These are phyloP conservation scores for Chrysolina haemoptera DNA, from an alignment of 2,888 invertebrate species.

Conservation along the genomic window DNA sequence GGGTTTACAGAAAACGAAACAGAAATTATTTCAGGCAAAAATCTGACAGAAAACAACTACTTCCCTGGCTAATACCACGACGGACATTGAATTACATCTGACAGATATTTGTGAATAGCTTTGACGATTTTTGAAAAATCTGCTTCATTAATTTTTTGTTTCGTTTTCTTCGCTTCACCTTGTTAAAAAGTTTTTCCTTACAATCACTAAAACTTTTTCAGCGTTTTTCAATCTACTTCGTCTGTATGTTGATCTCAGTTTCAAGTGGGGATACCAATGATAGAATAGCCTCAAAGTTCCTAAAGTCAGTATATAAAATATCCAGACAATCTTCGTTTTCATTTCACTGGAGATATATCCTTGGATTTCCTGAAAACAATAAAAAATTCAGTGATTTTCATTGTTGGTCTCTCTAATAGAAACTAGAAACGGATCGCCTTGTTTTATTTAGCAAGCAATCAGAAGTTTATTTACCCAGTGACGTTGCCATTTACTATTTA, in stretches of 20 bases:
- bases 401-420: no score
- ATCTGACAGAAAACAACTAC: no score
- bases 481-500: no score
- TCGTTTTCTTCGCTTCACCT: background rate
- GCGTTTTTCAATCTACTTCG: constrained; percentile 81
- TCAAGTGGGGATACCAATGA: constrained; percentile 90
- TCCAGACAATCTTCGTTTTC: constrained; percentile 71
- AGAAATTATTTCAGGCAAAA: no score
- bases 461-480: no score
- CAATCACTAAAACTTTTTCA: constrained; percentile 83
- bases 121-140: no score
- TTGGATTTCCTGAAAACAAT: constrained; percentile 72
- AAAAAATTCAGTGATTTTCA: background rate
- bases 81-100: no score
- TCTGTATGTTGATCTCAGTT: constrained; percentile 81
- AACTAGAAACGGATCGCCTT: no score
- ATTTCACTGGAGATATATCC: constrained; percentile 77
- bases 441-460: no score
- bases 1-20: background rate
- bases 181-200: constrained; percentile 61
- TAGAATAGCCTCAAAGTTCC: constrained; percentile 87
- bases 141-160: no score
- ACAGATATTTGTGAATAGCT: no score
- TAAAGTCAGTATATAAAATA: constrained; percentile 77
- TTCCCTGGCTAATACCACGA: no score